Evolutionary conservation across 2,888 invertebrate genomes (phyloP), one percentile per base, ranked within the genome.

Genomic region (Athalia cordata): DNA sequence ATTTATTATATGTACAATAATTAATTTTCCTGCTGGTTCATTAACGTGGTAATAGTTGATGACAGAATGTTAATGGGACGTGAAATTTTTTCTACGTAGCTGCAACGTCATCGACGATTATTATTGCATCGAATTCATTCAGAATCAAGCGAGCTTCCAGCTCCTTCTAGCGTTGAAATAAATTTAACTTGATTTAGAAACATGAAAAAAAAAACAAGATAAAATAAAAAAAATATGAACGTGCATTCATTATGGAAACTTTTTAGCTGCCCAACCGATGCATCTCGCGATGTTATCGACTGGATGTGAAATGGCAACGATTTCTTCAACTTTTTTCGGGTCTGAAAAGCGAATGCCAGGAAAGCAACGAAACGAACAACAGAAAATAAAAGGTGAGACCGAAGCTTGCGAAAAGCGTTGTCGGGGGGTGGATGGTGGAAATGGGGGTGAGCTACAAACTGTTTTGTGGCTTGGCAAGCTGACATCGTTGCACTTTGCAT

Each of bases 401-500:
- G 29, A 29, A 29, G 29, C 29, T 5, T 11, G 47, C 55, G 45
- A 66, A 64, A 45, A 66, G 47, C 15, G 59, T 15, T 7, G 50
- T 47, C 45, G 29, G 64, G 57, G 74, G 74, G 45, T 57, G 49
- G 49, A 9, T n/a, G 7, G 13, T 11, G 62, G 49, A 15, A 45
- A n/a, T 15, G 50, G 70, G 49, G 77, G 57, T 61, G 59, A 62
- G 77, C 68, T 61, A 68, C 77, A 78, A 78, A 78, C 78, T 78
- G 78, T 78, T 78, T 78, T 75, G 78, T 68, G 78, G 78, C 78
- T 78, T 78, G 78, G 78, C 78, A 78, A 74, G 74, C 78, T 78
- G 78, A 78, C 78, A 78, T 78, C 78, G 78, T 70, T 78, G 78
- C 78, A 74, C 78, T 78, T 78, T 78, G 78, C 78, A 78, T 78